These are phyloP conservation scores for Macropodus opercularis DNA, from an alignment of 2,797 vertebrate genomes.

Conservation along the genomic window DNA sequence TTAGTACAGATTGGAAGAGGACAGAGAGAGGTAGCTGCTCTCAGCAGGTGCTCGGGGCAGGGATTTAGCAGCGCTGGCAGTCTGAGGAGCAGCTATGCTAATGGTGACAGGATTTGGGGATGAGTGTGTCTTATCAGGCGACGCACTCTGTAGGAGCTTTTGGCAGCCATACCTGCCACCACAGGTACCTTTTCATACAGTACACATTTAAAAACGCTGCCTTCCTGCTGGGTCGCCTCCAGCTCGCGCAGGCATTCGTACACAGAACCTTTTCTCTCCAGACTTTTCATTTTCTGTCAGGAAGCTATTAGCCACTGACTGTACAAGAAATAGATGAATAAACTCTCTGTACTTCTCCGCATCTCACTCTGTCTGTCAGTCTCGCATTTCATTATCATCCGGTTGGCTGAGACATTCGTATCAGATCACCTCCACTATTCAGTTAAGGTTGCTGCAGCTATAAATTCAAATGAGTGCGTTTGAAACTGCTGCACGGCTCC, in stretches of 20 bases:
- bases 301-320: conserved; percentile 45
- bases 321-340: conserved; percentile 39
- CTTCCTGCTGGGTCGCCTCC: conserved; percentile 41
- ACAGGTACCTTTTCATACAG: conserved; percentile 63
- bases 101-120: conserved; percentile 73
- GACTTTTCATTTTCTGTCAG: conserved; percentile 43
- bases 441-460: conserved; percentile 36
- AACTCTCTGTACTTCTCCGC: conserved; percentile 3
- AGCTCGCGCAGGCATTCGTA: conserved; percentile 36
- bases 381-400: conserved; percentile 61
- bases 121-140: conserved; percentile 72
- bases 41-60: conserved; percentile 58
- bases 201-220: conserved; percentile 57
- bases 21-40: conserved; percentile 50
- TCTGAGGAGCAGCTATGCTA: conserved; percentile 72
- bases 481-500: conserved; percentile 22
- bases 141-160: conserved; percentile 63
- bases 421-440: conserved; percentile 55
- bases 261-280: conserved; percentile 39
- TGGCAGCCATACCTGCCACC: conserved; percentile 62
- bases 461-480: conserved; percentile 54
- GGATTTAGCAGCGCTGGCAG: conserved; percentile 69
- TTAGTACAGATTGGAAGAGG: conserved; percentile 53
- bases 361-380: conserved; percentile 15
- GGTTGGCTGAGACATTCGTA: conserved; percentile 53